Percentiles rank a stretch among this genome's conserved stretches.
Conservation (phyloP, 1,140 invertebrate species). For the Pseudomyrmex flavicornis region DNA sequence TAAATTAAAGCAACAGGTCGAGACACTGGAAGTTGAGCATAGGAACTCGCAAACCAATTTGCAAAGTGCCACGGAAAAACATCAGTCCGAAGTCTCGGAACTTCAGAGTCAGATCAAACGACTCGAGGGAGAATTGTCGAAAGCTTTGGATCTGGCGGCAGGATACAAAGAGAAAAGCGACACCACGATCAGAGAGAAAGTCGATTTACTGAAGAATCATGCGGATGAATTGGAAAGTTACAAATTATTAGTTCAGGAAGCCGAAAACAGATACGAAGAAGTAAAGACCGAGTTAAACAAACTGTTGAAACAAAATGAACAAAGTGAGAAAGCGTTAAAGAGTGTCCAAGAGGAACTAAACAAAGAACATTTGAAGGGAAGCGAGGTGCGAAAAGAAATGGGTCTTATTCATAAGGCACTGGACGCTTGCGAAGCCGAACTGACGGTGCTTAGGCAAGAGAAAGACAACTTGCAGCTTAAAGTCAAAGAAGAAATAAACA, state of each 20-base stretch:
- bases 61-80: conserved; percentile 78
- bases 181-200: conserved; percentile 84
- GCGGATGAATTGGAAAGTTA: conserved; percentile 82
- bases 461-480: conserved; percentile 85
- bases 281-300: conserved; percentile 79
- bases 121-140: conserved; percentile 88
- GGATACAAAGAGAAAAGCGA: conserved; percentile 89
- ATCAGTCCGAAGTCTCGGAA: conserved; percentile 76
- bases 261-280: conserved; percentile 78
- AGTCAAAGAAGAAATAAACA: conserved; percentile 85
- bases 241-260: conserved; percentile 79
- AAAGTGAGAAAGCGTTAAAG: conserved; percentile 77
- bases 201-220: conserved; percentile 81
- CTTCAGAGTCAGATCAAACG: conserved; percentile 86
- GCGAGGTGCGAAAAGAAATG: conserved; percentile 83
- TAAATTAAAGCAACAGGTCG: conserved; percentile 83
- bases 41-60: conserved; percentile 77
- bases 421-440: conserved; percentile 86
- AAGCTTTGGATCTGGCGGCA: conserved; percentile 88
- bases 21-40: conserved; percentile 82
- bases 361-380: conserved; percentile 78
- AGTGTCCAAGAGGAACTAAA: conserved; percentile 80
- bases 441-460: conserved; percentile 85
- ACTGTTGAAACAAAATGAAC: conserved; percentile 76
- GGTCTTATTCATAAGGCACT: conserved; percentile 84